A percentile compares a stretch with the other conserved stretches of the same genome.
Conservation (phyloP, 2,797 vertebrate genomes). For the Phataginus tetradactyla region DNA sequence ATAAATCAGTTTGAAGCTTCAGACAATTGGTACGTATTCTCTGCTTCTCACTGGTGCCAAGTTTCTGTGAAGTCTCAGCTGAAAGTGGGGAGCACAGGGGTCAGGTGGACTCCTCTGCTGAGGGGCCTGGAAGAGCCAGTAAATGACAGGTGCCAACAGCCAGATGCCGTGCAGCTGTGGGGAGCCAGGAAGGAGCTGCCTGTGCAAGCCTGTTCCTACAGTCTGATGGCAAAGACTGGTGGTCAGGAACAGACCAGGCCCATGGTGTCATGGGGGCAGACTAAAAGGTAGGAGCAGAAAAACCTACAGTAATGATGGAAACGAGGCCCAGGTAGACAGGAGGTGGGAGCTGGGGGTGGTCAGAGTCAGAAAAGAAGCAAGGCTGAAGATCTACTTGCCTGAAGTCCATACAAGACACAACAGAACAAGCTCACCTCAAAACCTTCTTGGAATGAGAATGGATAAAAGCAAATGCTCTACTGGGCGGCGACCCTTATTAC, state of each 20-base stretch:
- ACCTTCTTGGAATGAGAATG: not conserved
- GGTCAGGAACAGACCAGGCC: not conserved
- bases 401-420: not conserved
- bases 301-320: not conserved
- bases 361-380: not conserved
- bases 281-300: not conserved
- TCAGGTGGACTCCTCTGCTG: not conserved
- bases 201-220: not conserved
- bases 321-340: not conserved
- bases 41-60: not conserved
- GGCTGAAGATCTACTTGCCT: not conserved
- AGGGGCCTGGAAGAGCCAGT: not conserved
- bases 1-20: slow-evolving; percentile 11
- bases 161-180: not conserved
- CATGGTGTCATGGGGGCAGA: not conserved
- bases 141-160: not conserved
- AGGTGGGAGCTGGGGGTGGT: not conserved
- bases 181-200: not conserved
- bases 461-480: not conserved
- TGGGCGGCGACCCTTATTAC: not conserved
- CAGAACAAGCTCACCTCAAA: not conserved
- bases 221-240: not conserved
- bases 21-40: not conserved
- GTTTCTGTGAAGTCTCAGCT: not conserved
- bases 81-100: not conserved